A percentile compares a stretch with the other conserved stretches of the same genome.
phyloP scores from a whole-genome alignment of 2,797 vertebrate genomes.

The Emys orbicularis region DNA sequence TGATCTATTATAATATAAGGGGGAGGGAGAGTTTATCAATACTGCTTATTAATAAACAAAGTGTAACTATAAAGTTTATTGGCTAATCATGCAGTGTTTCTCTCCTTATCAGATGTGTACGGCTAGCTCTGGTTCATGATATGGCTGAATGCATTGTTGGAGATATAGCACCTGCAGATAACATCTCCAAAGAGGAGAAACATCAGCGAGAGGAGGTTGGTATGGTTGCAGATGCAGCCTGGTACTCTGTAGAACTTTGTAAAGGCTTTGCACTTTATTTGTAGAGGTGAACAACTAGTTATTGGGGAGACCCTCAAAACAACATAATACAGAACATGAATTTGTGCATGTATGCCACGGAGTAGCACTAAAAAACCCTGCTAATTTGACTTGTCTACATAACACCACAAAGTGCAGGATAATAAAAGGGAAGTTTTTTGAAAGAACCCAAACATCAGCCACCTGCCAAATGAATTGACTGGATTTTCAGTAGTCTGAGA shows the following conservation, averaged over 20 bases:
- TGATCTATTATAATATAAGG: neutral
- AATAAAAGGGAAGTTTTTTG: neutral
- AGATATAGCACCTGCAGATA: slow-evolving; percentile 96
- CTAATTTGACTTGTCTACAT: fast-evolving
- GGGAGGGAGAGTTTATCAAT: neutral
- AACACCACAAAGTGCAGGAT: fast-evolving
- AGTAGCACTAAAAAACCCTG: neutral
- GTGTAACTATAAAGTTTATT: neutral
- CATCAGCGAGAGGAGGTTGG: slow-evolving; percentile 92
- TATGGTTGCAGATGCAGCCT: slow-evolving; percentile 1
- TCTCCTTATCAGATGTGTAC: slow-evolving; percentile 88
- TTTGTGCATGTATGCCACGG: neutral
- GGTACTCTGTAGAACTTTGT: neutral
- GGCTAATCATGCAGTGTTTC: slow-evolving; percentile 45
- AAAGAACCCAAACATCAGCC: neutral
- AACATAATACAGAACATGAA: fast-evolving
- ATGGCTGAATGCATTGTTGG: slow-evolving; percentile 99
- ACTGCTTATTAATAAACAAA: neutral
- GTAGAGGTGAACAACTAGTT: neutral
- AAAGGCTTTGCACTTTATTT: neutral
- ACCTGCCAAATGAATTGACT: neutral
- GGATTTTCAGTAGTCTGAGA: neutral
- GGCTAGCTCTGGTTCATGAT: slow-evolving; percentile 95
- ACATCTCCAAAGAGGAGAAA: slow-evolving; percentile 96
- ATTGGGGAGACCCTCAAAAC: neutral